Evolutionary conservation across 1,140 invertebrate species (phyloP), one percentile per base, ranked within the genome.

Genomic region (Harpegnathos saltator): DNA sequence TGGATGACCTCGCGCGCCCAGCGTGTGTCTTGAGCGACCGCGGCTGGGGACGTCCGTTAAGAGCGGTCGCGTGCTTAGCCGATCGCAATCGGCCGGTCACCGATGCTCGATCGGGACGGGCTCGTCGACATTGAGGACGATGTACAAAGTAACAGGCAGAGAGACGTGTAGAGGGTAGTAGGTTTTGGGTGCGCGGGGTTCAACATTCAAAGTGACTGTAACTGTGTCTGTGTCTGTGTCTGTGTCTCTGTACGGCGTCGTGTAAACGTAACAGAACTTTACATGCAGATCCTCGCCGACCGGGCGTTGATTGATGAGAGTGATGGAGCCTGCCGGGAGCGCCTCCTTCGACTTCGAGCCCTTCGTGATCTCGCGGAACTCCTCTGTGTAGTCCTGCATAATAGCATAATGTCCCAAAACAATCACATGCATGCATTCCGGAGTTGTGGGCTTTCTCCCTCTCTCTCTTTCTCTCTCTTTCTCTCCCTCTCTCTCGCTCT

Each of bases 271-370:
- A 91, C 91, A 93, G 93, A 92, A 94, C 92, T 95, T 96, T 97
- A 98, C 97, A 97, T 98, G 98, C 96, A 98, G 95, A 95, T 99
- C 98, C 95, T 99, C 98, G 94, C 97, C 97, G 91, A 99, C 98
- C 82, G 97, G 97, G 90, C 98, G 97, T 94, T 99, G 98, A 96
- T 99, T 98, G 94, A 99, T 98, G 89, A 99, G 96, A 75, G 98
- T 99, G 94, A 99, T 99, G 92, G 97, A 97, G 83, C 97, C 97
- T 89, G 98, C 97, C 83, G 97, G 97, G 90, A 98, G 95, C 87
- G 97, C 96, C 94, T 98, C 97, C 96, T 98, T 98, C 88, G 97
- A 97, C 95, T 97, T 98, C 88, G 95, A 95, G 92, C 97, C 97
- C 95, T 98, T 98, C 91, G 97, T 97, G 95, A 99, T 99, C 95